These are phyloP conservation scores for Malurus splendens DNA, from an alignment of 2,797 vertebrate genomes.

Conservation along the genomic window DNA sequence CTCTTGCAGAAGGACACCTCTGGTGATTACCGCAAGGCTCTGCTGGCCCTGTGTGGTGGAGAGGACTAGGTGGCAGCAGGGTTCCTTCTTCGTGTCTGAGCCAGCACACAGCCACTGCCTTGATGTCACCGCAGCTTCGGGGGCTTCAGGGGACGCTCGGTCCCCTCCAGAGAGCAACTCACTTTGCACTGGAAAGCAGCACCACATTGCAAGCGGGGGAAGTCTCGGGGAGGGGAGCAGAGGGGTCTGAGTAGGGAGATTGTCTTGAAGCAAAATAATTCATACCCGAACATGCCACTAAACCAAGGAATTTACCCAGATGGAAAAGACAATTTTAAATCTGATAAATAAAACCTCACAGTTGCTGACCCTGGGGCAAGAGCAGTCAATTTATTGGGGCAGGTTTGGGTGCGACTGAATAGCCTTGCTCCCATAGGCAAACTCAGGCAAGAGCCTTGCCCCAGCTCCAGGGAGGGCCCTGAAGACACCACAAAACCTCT, in stretches of 20 bases:
- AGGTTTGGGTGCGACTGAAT: not conserved
- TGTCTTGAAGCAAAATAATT: not conserved
- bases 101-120: constrained; percentile 38
- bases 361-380: not conserved
- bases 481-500: not conserved
- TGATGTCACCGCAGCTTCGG: constrained; percentile 57
- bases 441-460: not conserved
- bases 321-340: not conserved
- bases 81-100: constrained; percentile 23
- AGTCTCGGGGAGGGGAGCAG: not conserved
- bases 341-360: constrained; percentile 53
- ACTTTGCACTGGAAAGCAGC: constrained; percentile 6
- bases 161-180: not conserved
- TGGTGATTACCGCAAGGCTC: constrained; percentile 90
- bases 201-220: not conserved
- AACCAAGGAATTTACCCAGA: constrained; percentile 1
- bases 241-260: not conserved
- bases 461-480: not conserved
- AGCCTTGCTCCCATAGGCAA: not conserved
- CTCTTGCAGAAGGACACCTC: constrained; percentile 87
- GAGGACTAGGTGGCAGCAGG: constrained; percentile 68
- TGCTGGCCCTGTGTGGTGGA: constrained; percentile 87
- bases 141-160: constrained; percentile 5
- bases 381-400: not conserved
- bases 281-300: constrained; percentile 13